Evolutionary conservation across 2,797 vertebrate genomes (phyloP).

Genomic region (Parauchenoglanis punctatus): DNA sequence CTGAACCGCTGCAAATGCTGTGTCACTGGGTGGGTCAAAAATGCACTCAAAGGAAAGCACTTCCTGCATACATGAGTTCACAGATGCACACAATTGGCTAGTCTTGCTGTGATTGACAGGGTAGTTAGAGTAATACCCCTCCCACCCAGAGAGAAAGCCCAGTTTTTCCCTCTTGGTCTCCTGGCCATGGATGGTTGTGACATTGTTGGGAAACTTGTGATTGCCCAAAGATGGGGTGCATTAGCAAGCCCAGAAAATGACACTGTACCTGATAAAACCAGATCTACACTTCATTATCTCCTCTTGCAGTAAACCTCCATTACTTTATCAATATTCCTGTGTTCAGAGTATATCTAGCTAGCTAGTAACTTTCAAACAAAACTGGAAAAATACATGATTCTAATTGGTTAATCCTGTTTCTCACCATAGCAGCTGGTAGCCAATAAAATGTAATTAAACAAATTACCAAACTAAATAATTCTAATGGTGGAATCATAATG

Average conservation of each 20-base stretch:
- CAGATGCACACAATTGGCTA: too few relatives aligned
- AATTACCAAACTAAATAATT: background rate
- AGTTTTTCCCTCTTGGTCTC: background rate
- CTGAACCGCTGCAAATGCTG: background rate
- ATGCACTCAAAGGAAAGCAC: background rate
- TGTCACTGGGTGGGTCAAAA: background rate
- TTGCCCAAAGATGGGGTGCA: background rate
- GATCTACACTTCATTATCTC: background rate
- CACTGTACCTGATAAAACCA: background rate
- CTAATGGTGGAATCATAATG: background rate
- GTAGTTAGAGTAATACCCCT: background rate
- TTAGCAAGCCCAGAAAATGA: background rate
- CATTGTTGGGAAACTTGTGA: background rate
- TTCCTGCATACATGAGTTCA: background rate
- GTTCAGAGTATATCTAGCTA: background rate
- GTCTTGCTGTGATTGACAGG: background rate
- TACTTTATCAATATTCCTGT: background rate
- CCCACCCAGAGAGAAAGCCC: background rate
- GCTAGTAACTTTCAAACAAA: background rate
- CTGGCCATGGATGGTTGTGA: background rate
- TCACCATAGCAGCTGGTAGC: background rate
- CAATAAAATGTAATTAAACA: background rate
- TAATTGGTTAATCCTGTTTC: background rate
- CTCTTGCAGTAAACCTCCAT: background rate
- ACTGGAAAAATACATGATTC: background rate